These are phyloP conservation scores for Malurus splendens DNA, from an alignment of 2,797 vertebrate species.

Conservation along the genomic window DNA sequence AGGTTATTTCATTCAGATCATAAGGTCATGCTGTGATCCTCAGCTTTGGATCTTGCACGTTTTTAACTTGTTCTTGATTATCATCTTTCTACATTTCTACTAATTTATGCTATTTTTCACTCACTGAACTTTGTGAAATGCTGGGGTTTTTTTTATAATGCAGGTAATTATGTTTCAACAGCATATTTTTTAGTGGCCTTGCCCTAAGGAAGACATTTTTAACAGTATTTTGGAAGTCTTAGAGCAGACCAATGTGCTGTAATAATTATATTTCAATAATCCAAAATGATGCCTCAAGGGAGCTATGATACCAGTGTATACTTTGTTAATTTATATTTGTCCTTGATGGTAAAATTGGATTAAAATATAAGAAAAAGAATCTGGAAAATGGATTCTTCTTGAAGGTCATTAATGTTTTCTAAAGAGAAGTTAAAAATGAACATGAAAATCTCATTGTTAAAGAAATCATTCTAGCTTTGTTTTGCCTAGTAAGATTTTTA, in stretches of 20 bases:
- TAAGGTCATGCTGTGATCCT: not conserved
- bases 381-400: constrained; percentile 1
- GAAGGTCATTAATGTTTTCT: constrained; percentile 51
- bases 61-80: not conserved
- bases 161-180: not conserved
- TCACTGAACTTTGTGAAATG: not conserved
- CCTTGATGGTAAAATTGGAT: constrained; percentile 29
- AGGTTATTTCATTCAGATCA: not conserved
- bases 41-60: not conserved
- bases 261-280: constrained; percentile 50
- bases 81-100: not conserved
- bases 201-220: not conserved
- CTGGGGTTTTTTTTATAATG: not conserved
- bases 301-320: constrained; percentile 14
- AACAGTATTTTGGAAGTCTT: not conserved
- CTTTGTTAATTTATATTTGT: constrained; percentile 38
- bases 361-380: not conserved
- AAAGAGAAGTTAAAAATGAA: constrained; percentile 20
- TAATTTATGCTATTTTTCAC: not conserved
- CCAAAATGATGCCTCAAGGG: constrained; percentile 28
- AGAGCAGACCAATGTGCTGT: not conserved
- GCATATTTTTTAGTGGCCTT: not conserved
- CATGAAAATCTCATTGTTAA: constrained; percentile 34
- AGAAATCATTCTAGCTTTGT: constrained; percentile 10
- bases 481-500: not conserved